phyloP scores from a whole-genome alignment of 1,140 invertebrate species.

The Bombus cullumanus region DNA sequence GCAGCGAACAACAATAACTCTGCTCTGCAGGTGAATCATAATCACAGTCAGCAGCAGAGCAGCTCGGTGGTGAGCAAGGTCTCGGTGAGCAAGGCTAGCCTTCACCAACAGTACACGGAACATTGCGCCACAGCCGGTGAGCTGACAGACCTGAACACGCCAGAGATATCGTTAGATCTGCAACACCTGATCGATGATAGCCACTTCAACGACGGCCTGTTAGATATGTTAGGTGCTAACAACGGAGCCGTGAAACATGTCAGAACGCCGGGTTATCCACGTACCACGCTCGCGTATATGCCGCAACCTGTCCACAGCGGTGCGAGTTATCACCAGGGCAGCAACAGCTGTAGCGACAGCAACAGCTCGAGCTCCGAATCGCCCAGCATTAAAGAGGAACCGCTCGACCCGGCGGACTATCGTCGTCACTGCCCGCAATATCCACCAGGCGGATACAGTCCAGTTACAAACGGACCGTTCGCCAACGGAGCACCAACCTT shows the following conservation, averaged over 20 bases:
- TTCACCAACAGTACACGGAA: conserved; percentile 87
- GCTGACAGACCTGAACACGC: conserved; percentile 92
- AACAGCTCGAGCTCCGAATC: conserved; percentile 85
- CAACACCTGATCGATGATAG: conserved; percentile 94
- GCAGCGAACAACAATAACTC: conserved; percentile 74
- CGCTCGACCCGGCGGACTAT: conserved; percentile 89
- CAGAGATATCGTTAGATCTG: conserved; percentile 94
- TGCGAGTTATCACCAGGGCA: conserved; percentile 86
- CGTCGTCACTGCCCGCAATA: conserved; percentile 84
- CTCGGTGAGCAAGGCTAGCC: conserved; percentile 79
- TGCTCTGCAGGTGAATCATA: conserved; percentile 78
- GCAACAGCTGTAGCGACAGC: conserved; percentile 83
- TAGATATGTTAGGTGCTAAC: conserved; percentile 88
- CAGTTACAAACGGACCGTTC: conserved; percentile 79
- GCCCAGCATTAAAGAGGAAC: conserved; percentile 92
- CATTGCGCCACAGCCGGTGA: conserved; percentile 85
- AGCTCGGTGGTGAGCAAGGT: conserved; percentile 80
- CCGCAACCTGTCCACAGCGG: conserved; percentile 94
- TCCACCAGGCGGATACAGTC: conserved; percentile 80
- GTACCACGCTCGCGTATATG: conserved; percentile 92
- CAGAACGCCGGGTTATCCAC: conserved; percentile 81
- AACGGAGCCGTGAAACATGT: conserved; percentile 80
- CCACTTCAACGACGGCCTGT: conserved; percentile 92
- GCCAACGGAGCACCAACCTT: conserved; percentile 84
- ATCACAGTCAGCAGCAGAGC: conserved; percentile 74